phyloP scores from a whole-genome alignment of 2,888 invertebrate species.

The Noctua comes region DNA sequence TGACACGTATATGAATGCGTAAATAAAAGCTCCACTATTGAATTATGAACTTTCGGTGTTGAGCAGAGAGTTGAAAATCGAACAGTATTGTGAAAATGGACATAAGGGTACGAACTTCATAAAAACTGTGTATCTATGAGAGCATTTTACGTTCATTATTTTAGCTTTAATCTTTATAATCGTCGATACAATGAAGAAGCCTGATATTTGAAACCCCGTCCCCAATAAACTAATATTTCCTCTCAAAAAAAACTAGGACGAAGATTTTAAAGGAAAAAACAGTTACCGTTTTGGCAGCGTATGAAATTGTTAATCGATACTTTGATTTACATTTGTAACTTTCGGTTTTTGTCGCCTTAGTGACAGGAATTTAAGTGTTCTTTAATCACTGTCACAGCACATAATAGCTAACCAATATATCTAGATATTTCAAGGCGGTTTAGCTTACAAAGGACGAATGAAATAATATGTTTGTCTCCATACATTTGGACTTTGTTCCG shows the following conservation, averaged over 20 bases:
- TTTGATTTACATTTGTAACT: slow-evolving; percentile 23
- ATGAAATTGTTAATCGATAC: slow-evolving; percentile 1
- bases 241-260: slow-evolving; percentile 7
- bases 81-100: not conserved
- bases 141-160: not conserved
- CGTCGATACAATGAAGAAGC: not conserved
- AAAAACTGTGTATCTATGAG: not conserved
- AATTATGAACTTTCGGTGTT: not conserved
- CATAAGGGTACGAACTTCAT: not conserved
- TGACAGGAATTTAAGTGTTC: slow-evolving; percentile 29
- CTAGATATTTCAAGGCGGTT: not conserved
- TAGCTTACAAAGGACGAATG: not conserved
- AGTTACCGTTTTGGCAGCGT: not conserved
- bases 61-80: not conserved
- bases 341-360: slow-evolving; percentile 3
- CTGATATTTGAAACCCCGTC: not conserved
- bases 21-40: not conserved
- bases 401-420: not conserved
- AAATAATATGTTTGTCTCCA: not conserved
- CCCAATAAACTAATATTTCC: not conserved
- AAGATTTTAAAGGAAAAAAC: slow-evolving; percentile 4
- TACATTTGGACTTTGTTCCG: not conserved
- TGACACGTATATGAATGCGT: not conserved
- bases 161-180: not conserved
- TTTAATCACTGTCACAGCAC: slow-evolving; percentile 10